Base-by-base conservation (phyloP, 2,113 vertebrate species). In the Gadus macrocephalus region DNA sequence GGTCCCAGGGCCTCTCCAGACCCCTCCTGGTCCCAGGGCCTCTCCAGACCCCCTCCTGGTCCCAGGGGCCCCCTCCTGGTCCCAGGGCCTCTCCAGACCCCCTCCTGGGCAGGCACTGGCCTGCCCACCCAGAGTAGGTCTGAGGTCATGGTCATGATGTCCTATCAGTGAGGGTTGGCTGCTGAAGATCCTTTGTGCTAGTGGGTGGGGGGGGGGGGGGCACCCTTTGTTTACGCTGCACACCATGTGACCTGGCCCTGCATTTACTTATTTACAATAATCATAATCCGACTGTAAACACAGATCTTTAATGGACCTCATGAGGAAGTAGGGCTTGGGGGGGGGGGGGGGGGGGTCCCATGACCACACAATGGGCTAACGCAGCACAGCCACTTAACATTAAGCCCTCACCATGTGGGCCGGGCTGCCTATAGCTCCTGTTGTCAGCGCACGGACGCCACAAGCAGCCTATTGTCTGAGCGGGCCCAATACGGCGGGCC, bases 281-380 rank as follows among this genome's bases (percentile, higher is more conserved):
- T 84, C 80, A 78, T 88, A 87, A 89, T 85, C 83, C 66, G 28
- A 78, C 78, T 80, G 84, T 90, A 87, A 90, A 89, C 87, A 87
- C 61, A 6, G 28, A 72, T 73, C 76, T 85, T 89, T 85, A 84
- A 85, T 85, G 79, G 70, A 72, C 81, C 78, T 74, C 80, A 71
- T 72, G 70, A 83, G 77, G 76, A 84, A 86, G 84, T 83, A 62
- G 73, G 7, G 53, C 70, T 5, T 55, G 25, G 66, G 66, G 68
- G 0, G 7, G 4, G 42, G 42, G 42, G 7, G 42, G n/a, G n/a
- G n/a, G n/a, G n/a, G n/a, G n/a, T n/a, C n/a, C n/a, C n/a, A n/a
- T 86, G 89, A 85, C 78, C 75, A 14, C 81, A 83, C 80, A 85
- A 82, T 83, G 79, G 74, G 58, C 72, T 68, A 69, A 66, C 74